Evolutionary conservation across 2,888 invertebrate species (phyloP), one percentile per base, ranked within the genome.

Genomic region (Apamea monoglypha): DNA sequence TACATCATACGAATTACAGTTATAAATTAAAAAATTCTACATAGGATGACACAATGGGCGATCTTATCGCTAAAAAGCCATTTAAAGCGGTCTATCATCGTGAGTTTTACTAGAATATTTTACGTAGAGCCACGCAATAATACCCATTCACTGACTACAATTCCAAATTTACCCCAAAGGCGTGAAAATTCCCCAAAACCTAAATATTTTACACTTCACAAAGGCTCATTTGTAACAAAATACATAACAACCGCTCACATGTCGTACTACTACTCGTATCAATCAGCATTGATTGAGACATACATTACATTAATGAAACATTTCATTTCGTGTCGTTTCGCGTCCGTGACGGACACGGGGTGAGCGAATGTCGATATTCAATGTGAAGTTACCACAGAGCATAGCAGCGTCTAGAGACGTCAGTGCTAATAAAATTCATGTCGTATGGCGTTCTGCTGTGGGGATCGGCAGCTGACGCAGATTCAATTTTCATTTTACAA

Each of bases 271-370:
- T 18, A n/a, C 7, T 40, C 10, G 5, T 68, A 81, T 66, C 40
- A 61, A 53, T 80, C 68, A 56, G 56, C 25, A 50, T 36, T 71
- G 71, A 81, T 81, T 80, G 56, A 68, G 21, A 78, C 6, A 21
- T 40, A 66, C 53, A 71, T 72, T 77, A 64, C 64, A 64, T 72
- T 36, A 77, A 70, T 77, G 63, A 69, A 72, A 56, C 78, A 72
- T 83, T 83, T 59, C 40, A 83, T 72, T 72, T 72, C 53, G 18
- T 56, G 32, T 44, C 68, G 47, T 18, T 59, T 21, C 29, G 29
- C 32, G 18, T 10, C 56, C 14, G 36, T 69, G 25, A 73, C 40
- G 29, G 66, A 73, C 47, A 50, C 6, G 29, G 18, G 25, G 1
- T 59, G 40, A 59, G 14, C 21, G 21, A 61, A 76, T 53, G 53